phyloP scores from a whole-genome alignment of 1,140 invertebrate genomes.

The Heliconius hermathena region DNA sequence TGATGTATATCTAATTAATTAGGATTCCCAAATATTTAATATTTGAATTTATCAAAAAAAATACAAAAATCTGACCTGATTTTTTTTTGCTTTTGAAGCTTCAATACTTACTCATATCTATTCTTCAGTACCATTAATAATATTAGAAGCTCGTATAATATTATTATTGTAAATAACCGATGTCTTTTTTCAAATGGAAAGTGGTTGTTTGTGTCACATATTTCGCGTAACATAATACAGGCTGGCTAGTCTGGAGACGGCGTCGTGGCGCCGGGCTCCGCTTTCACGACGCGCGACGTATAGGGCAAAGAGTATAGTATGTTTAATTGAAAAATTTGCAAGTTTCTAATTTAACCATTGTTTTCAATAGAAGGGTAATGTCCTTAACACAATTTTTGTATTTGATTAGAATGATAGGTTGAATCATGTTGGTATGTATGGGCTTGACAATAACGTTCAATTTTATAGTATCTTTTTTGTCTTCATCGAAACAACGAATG shows the following conservation, averaged over 20 bases:
- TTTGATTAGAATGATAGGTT: too few relatives aligned
- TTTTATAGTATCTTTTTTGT: too few relatives aligned
- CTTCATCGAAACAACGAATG: too few relatives aligned
- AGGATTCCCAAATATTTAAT: too few relatives aligned
- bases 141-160: neutral
- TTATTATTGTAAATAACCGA: slow-evolving; percentile 19
- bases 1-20: too few relatives aligned
- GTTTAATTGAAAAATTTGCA: neutral
- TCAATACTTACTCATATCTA: neutral
- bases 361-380: neutral
- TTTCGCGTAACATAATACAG: slow-evolving; percentile 45
- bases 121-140: neutral
- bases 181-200: slow-evolving; percentile 34
- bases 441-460: too few relatives aligned
- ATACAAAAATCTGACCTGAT: too few relatives aligned
- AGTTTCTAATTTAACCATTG: slow-evolving; percentile 1
- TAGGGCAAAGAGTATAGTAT: slow-evolving; percentile 23
- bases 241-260: slow-evolving; percentile 39
- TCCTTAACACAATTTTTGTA: too few relatives aligned
- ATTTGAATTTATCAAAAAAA: too few relatives aligned
- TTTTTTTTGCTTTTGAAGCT: neutral
- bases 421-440: too few relatives aligned
- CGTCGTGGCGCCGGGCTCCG: slow-evolving; percentile 40
- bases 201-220: slow-evolving; percentile 38
- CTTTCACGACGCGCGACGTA: slow-evolving; percentile 34